Percentiles rank a stretch among this genome's conserved stretches.
phyloP scores from a whole-genome alignment of 2,113 vertebrate species.

The Deroptyus accipitrinus region DNA sequence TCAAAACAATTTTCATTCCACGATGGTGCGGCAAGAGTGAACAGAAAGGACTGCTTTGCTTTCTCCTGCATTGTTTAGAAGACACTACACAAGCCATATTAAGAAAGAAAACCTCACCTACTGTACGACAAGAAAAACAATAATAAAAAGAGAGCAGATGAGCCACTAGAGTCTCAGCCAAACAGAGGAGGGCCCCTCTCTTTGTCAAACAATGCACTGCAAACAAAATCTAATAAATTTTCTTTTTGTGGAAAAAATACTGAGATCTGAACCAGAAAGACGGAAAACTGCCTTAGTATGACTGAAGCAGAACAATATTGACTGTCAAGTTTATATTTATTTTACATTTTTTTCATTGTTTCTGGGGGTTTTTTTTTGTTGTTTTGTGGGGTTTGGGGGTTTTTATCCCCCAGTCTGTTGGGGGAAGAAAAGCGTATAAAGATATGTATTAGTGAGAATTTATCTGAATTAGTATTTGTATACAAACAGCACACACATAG shows the following conservation, averaged over 20 bases:
- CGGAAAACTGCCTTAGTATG: not conserved
- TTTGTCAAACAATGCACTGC: not conserved
- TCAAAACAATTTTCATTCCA: not conserved
- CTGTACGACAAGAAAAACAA: not conserved
- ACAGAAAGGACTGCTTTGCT: not conserved
- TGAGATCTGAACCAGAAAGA: not conserved
- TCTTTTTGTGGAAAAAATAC: not conserved
- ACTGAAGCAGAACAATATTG: not conserved
- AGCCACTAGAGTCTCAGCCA: not conserved
- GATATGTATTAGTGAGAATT: not conserved
- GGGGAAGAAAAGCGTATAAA: not conserved
- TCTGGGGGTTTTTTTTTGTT: not conserved
- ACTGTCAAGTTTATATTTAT: not conserved
- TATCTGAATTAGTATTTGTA: not conserved
- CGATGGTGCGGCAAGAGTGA: not conserved
- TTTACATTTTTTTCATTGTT: not conserved
- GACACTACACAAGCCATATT: not conserved
- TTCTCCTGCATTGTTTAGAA: not conserved
- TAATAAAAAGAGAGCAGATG: not conserved
- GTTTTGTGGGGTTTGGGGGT: not conserved
- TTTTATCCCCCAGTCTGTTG: not conserved
- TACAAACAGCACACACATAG: not conserved
- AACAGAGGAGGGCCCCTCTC: not conserved
- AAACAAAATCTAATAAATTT: not conserved
- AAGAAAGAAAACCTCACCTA: not conserved